Evolutionary conservation across 2,888 invertebrate genomes (phyloP).

Genomic region (Ormyrus rosae): DNA sequence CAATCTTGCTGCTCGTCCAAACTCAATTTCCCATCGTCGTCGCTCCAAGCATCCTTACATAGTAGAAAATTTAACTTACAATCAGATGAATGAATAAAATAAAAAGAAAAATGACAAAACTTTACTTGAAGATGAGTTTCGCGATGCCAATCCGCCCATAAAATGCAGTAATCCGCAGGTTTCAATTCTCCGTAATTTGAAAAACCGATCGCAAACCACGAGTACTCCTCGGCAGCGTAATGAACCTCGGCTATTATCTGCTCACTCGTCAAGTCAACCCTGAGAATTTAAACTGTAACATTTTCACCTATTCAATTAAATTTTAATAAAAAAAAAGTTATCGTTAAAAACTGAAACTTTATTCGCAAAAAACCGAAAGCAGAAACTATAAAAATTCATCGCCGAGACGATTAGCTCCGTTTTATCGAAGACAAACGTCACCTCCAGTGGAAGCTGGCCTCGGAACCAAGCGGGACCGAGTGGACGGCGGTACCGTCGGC

Average conservation of each 20-base stretch:
- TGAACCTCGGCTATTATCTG: slow-evolving; percentile 69
- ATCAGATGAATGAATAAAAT: no score
- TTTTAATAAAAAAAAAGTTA: not conserved
- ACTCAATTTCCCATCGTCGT: slow-evolving; percentile 81
- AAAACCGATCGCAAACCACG: slow-evolving; percentile 92
- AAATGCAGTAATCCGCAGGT: slow-evolving; percentile 88
- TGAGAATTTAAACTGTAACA: slow-evolving; percentile 50
- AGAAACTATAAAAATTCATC: no score
- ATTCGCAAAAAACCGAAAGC: not conserved
- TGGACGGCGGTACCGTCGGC: slow-evolving; percentile 60
- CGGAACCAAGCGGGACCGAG: slow-evolving; percentile 71
- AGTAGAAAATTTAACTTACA: not conserved
- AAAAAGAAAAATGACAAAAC: no score
- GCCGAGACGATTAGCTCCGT: no score
- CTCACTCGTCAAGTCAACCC: slow-evolving; percentile 68
- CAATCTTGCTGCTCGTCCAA: slow-evolving; percentile 87
- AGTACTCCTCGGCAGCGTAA: slow-evolving; percentile 67
- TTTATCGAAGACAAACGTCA: no score
- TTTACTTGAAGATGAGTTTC: slow-evolving; percentile 79
- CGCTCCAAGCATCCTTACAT: slow-evolving; percentile 84
- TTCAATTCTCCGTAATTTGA: slow-evolving; percentile 86
- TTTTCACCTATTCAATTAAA: not conserved
- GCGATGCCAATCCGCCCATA: slow-evolving; percentile 85
- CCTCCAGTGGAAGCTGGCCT: slow-evolving; percentile 69
- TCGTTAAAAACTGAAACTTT: not conserved